phyloP scores from a whole-genome alignment of 2,797 vertebrate species.

The Cottoperca gobio region DNA sequence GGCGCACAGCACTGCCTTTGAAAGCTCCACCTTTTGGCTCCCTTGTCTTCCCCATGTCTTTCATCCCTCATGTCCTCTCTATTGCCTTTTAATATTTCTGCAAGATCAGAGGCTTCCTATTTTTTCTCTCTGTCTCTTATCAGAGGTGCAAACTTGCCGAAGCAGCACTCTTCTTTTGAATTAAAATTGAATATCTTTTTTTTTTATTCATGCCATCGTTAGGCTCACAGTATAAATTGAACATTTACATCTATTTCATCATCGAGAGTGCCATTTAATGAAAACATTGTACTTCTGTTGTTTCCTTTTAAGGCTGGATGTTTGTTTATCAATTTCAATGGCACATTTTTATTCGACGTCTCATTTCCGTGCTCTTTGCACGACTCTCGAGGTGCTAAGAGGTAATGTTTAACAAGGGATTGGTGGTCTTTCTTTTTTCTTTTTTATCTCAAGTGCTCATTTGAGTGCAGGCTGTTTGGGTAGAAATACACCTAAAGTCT shows the following conservation, averaged over 20 bases:
- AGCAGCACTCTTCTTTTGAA: slow-evolving; percentile 39
- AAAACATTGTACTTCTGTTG: slow-evolving; percentile 18
- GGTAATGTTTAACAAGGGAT: slow-evolving; percentile 45
- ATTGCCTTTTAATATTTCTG: slow-evolving; percentile 37
- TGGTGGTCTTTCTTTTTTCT: not conserved
- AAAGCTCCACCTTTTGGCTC: slow-evolving; percentile 40
- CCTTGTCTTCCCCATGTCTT: slow-evolving; percentile 29
- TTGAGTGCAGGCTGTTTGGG: slow-evolving; percentile 20
- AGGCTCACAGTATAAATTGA: slow-evolving; percentile 38
- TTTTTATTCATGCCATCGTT: slow-evolving; percentile 39
- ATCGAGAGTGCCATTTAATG: slow-evolving; percentile 4
- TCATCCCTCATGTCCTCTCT: slow-evolving; percentile 39
- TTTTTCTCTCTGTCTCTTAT: slow-evolving; percentile 24
- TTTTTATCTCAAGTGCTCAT: slow-evolving; percentile 26
- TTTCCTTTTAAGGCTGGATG: slow-evolving; percentile 10
- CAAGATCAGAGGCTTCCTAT: slow-evolving; percentile 42
- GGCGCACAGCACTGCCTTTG: slow-evolving; percentile 38
- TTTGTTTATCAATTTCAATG: slow-evolving; percentile 15
- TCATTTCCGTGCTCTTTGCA: slow-evolving; percentile 28
- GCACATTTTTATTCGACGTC: slow-evolving; percentile 13
- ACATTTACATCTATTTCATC: slow-evolving; percentile 30
- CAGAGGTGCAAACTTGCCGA: slow-evolving; percentile 26
- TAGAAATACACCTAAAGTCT: slow-evolving; percentile 22
- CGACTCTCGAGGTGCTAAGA: slow-evolving; percentile 21
- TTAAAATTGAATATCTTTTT: slow-evolving; percentile 22